Evolutionary conservation across 2,888 invertebrate species (phyloP), one percentile per base, ranked within the genome.

Genomic region (Euclidia mi): DNA sequence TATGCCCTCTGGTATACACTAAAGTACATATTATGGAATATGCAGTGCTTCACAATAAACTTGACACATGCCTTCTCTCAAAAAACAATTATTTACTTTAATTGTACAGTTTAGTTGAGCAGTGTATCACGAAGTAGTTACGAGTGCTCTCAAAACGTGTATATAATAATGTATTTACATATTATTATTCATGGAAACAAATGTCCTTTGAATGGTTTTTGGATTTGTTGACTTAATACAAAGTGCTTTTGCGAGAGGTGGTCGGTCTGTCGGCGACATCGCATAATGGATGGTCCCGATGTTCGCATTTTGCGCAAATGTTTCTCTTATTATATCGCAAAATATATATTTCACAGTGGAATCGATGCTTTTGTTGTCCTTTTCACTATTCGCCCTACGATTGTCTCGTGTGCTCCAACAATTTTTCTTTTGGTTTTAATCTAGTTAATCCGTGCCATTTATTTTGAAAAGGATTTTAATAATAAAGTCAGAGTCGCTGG

Each of bases 201-300:
- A 92, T 92, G 90, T 89, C 85, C 84, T 81, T 85, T 86, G 86
- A 89, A 92, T 89, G 89, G 90, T 88, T 90, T 90, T 90, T 86
- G 88, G 85, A 90, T 91, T 89, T 92, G 92, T 91, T 90, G 92
- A 91, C 90, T 92, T 90, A 91, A 92, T 91, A 92, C 91, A 90
- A 91, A 91, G 85, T 90, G 89, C 89, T 87, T 84, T 88, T 85
- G 81, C 84, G 85, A 85, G 86, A 86, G 89, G 87, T 88, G 89
- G 88, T 85, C 88, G 81, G 81, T 84, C 87, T 89, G 88, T 80
- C 77, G 83, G 77, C 84, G 89, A 88, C 88, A 66, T 85, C 73
- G 79, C 64, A 84, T 89, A 87, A 90, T 88, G 85, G 84, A 89
- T 89, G 85, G 84, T 71, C 80, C 71, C 78, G 80, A 76, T 82